Evolutionary conservation across 2,888 invertebrate species (phyloP).

Genomic region (Scaeva pyrastri): DNA sequence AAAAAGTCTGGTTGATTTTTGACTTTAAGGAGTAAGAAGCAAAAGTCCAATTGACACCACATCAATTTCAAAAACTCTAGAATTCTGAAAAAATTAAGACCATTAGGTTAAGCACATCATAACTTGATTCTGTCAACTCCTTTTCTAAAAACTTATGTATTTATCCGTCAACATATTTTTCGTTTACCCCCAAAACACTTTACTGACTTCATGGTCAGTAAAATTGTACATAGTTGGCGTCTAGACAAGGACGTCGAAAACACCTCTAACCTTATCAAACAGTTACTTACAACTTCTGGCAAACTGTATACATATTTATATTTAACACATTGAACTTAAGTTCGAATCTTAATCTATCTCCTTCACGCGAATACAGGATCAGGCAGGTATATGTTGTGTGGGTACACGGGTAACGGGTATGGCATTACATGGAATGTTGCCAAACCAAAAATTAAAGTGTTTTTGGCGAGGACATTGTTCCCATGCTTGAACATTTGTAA

Average conservation of each 20-base stretch:
- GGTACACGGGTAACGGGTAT: too few species aligned
- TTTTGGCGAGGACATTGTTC: constrained; percentile 63
- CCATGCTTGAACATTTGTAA: constrained; percentile 21
- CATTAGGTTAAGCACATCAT: neutral
- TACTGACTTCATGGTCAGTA: constrained; percentile 9
- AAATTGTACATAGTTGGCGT: constrained; percentile 28
- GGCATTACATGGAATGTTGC: constrained; percentile 47
- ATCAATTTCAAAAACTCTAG: neutral
- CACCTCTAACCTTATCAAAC: neutral
- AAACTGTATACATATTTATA: too few species aligned
- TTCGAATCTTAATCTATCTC: neutral
- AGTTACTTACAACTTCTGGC: constrained; percentile 13
- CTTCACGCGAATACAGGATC: neutral
- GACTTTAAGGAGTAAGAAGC: too few species aligned
- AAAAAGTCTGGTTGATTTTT: too few species aligned
- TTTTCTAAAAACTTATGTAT: too few species aligned
- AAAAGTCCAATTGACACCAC: neutral
- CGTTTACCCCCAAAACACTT: neutral
- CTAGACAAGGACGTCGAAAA: constrained; percentile 13
- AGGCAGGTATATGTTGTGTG: neutral
- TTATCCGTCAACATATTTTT: neutral
- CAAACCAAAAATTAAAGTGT: constrained; percentile 55
- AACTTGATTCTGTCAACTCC: too few species aligned
- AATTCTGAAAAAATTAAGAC: neutral
- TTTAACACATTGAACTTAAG: constrained; percentile 7